These are phyloP conservation scores for Palythoa grandiflora DNA, from an alignment of 92 coral and sea anemone genomes.

Conservation along the genomic window DNA sequence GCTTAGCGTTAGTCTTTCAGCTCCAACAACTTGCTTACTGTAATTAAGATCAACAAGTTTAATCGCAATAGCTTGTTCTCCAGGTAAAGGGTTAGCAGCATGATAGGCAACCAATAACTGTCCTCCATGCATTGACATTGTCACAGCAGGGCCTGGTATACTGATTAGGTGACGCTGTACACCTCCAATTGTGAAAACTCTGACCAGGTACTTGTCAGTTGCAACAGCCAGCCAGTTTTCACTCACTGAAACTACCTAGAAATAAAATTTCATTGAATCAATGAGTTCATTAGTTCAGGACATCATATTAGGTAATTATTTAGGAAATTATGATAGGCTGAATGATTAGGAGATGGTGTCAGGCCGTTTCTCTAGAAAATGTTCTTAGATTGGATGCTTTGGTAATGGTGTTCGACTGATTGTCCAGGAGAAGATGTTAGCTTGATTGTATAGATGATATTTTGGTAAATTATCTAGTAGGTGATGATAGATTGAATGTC, in stretches of 20 bases:
- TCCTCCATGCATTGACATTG: slow-evolving; percentile 80
- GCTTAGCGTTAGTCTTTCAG: slow-evolving; percentile 80
- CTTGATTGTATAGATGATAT: background rate
- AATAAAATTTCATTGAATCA: background rate
- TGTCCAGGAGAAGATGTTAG: background rate
- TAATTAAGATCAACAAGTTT: slow-evolving; percentile 78
- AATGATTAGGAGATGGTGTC: too few relatives aligned
- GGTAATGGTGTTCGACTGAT: background rate
- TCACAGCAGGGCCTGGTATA: slow-evolving; percentile 92
- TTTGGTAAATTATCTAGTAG: too few relatives aligned
- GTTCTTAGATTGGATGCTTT: too few relatives aligned
- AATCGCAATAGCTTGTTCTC: slow-evolving; percentile 86
- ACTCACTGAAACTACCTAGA: slow-evolving; percentile 84
- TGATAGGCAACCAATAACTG: slow-evolving; percentile 85
- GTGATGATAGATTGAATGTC: background rate
- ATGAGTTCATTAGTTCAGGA: too few relatives aligned
- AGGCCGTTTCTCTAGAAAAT: background rate
- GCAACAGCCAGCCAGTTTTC: slow-evolving; percentile 89
- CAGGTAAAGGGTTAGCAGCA: slow-evolving; percentile 86
- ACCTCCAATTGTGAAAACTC: slow-evolving; percentile 92
- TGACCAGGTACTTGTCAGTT: slow-evolving; percentile 81
- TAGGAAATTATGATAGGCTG: too few relatives aligned
- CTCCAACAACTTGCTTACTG: slow-evolving; percentile 71
- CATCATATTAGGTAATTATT: too few relatives aligned
- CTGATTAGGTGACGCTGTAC: slow-evolving; percentile 84